A percentile compares a stretch with the other conserved stretches of the same genome.
These are phyloP conservation scores for Anableps anableps DNA, from an alignment of 2,797 vertebrate genomes.

Conservation along the genomic window DNA sequence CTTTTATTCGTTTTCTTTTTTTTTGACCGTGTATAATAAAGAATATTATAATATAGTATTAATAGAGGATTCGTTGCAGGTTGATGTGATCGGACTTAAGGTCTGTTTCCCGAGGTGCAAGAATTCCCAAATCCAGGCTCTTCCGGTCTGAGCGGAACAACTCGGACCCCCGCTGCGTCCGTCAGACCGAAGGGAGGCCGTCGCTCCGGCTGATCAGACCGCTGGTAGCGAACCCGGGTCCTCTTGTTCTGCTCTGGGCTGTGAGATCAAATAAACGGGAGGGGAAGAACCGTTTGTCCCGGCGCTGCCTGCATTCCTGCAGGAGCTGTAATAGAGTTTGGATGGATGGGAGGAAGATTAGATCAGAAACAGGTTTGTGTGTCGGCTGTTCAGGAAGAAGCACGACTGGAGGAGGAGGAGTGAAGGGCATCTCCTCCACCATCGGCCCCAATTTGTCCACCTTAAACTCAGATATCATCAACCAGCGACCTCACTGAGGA, in stretches of 20 bases:
- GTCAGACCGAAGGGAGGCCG: background rate
- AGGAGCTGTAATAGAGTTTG: conserved; percentile 9
- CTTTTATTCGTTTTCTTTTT: too few relatives aligned
- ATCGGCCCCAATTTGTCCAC: conserved; percentile 40
- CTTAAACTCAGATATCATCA: conserved; percentile 41
- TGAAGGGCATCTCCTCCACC: conserved; percentile 55
- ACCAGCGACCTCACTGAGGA: background rate
- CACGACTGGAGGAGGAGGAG: conserved; percentile 28
- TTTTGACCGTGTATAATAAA: too few relatives aligned
- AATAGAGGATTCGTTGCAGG: too few relatives aligned
- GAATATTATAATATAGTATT: too few relatives aligned
- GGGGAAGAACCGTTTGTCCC: background rate
- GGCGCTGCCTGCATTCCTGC: background rate
- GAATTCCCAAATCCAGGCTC: background rate
- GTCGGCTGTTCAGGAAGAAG: conserved; percentile 35
- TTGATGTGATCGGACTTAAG: too few relatives aligned
- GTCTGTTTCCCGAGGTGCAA: too few relatives aligned
- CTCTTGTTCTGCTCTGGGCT: background rate
- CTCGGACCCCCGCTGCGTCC: background rate
- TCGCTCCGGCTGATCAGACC: background rate
- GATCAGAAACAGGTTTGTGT: conserved; percentile 28
- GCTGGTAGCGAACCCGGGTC: background rate
- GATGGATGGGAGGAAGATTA: conserved; percentile 31
- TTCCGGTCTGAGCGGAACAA: background rate
- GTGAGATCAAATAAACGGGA: conserved; percentile 8